phyloP scores from a whole-genome alignment of 2,888 invertebrate genomes.

The Ptycholaimellus sp. region DNA sequence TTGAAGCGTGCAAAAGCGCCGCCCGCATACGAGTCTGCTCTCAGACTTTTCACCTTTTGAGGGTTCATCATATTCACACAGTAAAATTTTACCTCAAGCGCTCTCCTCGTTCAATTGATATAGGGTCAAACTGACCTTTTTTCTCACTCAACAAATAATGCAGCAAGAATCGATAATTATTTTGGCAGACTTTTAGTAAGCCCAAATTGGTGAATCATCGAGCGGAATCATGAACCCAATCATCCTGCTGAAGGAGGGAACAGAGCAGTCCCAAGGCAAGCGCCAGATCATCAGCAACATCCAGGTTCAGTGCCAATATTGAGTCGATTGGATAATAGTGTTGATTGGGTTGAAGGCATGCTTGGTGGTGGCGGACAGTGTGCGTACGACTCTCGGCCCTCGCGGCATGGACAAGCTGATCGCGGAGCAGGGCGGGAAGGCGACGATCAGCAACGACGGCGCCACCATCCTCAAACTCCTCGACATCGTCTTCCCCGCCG shows the following conservation, averaged over 20 bases:
- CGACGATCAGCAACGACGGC: conserved; percentile 95
- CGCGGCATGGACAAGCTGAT: conserved; percentile 98
- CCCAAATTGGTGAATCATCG: no score
- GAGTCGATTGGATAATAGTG: no score
- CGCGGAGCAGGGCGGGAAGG: conserved; percentile 51
- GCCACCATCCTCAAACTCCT: conserved; percentile 95
- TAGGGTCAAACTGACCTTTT: no score
- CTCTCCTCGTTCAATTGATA: no score
- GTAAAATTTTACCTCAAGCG: no score
- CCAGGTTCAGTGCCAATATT: no score
- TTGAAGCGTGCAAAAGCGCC: no score
- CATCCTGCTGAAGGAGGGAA: conserved; percentile 83
- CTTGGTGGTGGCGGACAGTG: conserved; percentile 72
- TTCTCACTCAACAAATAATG: no score
- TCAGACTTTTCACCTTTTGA: not conserved
- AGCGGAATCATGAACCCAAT: conserved; percentile 41
- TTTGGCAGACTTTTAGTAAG: no score
- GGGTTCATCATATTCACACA: conserved; percentile 14
- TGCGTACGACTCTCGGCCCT: conserved; percentile 87
- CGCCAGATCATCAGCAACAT: conserved; percentile 41
- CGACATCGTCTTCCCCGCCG: conserved; percentile 92
- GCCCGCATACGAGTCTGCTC: no score
- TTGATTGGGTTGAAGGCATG: no score
- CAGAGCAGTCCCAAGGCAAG: conserved; percentile 66
- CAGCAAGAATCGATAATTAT: no score